Evolutionary conservation across 2,113 vertebrate species (phyloP), one percentile per base, ranked within the genome.

Genomic region (Gallinago media): DNA sequence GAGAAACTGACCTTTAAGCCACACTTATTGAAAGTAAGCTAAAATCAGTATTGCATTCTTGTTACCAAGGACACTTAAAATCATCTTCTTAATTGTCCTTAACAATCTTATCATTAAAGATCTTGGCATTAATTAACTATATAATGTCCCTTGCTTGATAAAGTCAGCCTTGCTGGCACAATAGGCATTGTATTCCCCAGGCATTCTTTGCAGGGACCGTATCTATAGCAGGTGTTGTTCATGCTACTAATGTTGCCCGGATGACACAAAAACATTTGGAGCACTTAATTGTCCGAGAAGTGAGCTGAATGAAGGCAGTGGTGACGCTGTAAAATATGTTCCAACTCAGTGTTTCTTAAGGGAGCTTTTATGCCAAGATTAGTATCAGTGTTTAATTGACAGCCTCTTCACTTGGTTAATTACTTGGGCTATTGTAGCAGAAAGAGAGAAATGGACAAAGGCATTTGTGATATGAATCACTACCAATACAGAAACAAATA

Each of bases 371-470:
- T 98, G 95, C 95, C 97, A 95, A 98, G 98, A 98, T 98, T 98
- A 98, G 98, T 98, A 98, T 98, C 98, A 98, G 96, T 98, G 97
- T 98, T 98, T 98, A 98, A 98, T 98, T 98, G 97, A 98, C 98
- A 98, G 96, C 97, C 98, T 98, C 98, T 98, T 97, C 98, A 98
- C 96, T 98, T 98, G 91, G 97, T 98, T 98, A 98, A 98, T 98
- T 98, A 98, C 96, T 95, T 85, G 81, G 52, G 78, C 96, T 97
- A 94, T 98, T 98, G 97, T 98, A 85, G 75, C 94, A 96, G 94
- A 98, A 92, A 97, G 93, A 89, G 90, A 87, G 94, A 97, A 97
- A 97, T 61, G 95, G 95, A 98, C 97, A 98, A 97, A 98, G 88
- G 82, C 96, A 98, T 98, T 98, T 98, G 96, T 97, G 97, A 96